These are phyloP conservation scores for Actenoides lindsayi DNA, from an alignment of 2,113 vertebrate genomes.

Conservation along the genomic window DNA sequence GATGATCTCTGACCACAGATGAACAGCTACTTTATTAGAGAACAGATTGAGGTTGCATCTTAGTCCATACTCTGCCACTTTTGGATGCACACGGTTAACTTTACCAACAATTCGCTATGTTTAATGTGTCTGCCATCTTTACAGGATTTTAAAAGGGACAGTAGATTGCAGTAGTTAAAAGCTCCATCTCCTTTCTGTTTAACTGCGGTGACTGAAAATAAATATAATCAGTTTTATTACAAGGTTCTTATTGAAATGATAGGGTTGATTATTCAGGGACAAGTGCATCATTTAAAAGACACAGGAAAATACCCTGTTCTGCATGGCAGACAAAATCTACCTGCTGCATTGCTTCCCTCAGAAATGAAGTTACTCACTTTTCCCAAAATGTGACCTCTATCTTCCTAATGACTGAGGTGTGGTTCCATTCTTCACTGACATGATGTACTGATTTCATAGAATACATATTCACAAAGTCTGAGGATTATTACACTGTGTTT, in stretches of 20 bases:
- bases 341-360: background rate
- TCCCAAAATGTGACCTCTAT: background rate
- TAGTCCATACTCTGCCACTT: slow-evolving; percentile 67
- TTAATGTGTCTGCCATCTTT: slow-evolving; percentile 55
- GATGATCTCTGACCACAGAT: slow-evolving; percentile 80
- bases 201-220: background rate
- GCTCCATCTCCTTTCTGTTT: background rate
- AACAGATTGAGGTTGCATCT: slow-evolving; percentile 70
- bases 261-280: background rate
- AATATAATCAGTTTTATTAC: background rate
- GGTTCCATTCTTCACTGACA: background rate
- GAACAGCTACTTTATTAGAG: slow-evolving; percentile 81
- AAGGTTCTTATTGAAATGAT: background rate
- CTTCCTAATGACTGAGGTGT: background rate
- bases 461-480: background rate
- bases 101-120: slow-evolving; percentile 46
- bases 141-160: background rate
- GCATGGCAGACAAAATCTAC: background rate
- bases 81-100: slow-evolving; percentile 64
- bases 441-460: background rate
- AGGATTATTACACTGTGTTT: background rate
- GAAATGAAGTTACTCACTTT: background rate
- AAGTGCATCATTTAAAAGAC: background rate
- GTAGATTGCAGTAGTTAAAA: background rate
- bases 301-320: background rate